phyloP scores from a whole-genome alignment of 2,113 vertebrate genomes.

The Sitta europaea region DNA sequence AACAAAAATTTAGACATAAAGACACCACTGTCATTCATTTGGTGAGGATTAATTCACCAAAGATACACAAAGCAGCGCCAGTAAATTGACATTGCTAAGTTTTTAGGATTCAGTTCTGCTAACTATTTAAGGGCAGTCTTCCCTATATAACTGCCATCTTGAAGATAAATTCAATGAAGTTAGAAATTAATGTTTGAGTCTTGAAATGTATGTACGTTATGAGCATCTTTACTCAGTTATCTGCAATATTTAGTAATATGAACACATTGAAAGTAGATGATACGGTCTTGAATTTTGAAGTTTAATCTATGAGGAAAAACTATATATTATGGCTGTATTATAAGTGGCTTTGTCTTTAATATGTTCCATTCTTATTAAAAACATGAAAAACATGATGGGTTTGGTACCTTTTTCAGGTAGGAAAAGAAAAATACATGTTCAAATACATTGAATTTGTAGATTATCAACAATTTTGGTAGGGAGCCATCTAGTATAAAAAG shows the following conservation, averaged over 20 bases:
- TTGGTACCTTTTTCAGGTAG: not conserved
- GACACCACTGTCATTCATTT: not conserved
- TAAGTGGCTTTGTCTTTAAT: not conserved
- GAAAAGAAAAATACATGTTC: not conserved
- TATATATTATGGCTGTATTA: not conserved
- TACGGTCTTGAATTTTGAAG: not conserved
- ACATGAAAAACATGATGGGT: not conserved
- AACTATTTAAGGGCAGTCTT: not conserved
- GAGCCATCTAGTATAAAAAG: not conserved
- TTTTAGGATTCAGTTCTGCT: not conserved
- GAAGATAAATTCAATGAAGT: not conserved
- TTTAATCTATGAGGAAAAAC: not conserved
- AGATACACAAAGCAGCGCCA: not conserved
- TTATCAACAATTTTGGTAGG: not conserved
- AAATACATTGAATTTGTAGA: not conserved
- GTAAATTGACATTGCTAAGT: not conserved
- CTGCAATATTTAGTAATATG: not conserved
- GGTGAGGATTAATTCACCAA: slow-evolving; percentile 1
- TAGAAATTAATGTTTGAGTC: not conserved
- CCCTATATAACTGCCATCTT: not conserved
- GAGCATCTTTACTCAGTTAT: not conserved
- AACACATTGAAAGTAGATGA: not conserved
- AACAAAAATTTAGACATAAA: slow-evolving; percentile 8
- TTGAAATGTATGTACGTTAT: not conserved
- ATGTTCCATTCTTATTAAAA: not conserved